Evolutionary conservation across 2,113 vertebrate genomes (phyloP), one percentile per base, ranked within the genome.

Genomic region (Sciurus niger): DNA sequence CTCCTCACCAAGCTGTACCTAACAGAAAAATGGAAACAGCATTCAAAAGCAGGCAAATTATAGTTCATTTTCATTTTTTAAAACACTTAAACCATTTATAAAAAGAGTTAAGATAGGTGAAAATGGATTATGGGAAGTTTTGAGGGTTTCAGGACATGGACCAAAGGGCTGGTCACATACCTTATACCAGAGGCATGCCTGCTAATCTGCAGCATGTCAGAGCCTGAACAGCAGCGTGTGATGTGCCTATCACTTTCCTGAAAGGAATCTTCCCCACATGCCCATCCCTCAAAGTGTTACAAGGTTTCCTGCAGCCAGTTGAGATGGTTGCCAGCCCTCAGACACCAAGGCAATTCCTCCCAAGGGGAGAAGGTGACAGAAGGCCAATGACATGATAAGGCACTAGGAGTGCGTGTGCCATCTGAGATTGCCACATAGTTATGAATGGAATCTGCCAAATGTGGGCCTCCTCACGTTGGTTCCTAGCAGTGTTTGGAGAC

Each of bases 131-230:
- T 72, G 63, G 53, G 48, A 63, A 95, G 28, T 67, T n/a, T 9
- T 51, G 48, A 87, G 87, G 60, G 87, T 85, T 94, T 94, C 84
- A 84, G 0, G 37, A 87, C 5, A 0, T 84, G 73, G 89, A 94
- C 84, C 24, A 22, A 96, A 63, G 97, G 96, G 17, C 89, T 90
- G 89, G 95, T 97, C 89, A 80, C 4, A 40, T 2, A 95, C 65
- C 77, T 97, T 97, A 97, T 48, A 90, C 43, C 92, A 6, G 0
- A 98, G 92, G 89, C 89, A 24, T 25, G 90, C 91, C 79, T 96
- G 96, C 68, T 98, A 93, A 97, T 97, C 96, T 98, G 96, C 34
- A 95, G 96, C 96, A 97, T 96, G 96, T 98, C 96, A 86, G 96
- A 98, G 96, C 94, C 96, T 98, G 98, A 96, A 90, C 97, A 55